Percentiles rank a stretch among this genome's conserved stretches.
phyloP scores from a whole-genome alignment of 1,140 invertebrate genomes.

The Brachionus calyciflorus region DNA sequence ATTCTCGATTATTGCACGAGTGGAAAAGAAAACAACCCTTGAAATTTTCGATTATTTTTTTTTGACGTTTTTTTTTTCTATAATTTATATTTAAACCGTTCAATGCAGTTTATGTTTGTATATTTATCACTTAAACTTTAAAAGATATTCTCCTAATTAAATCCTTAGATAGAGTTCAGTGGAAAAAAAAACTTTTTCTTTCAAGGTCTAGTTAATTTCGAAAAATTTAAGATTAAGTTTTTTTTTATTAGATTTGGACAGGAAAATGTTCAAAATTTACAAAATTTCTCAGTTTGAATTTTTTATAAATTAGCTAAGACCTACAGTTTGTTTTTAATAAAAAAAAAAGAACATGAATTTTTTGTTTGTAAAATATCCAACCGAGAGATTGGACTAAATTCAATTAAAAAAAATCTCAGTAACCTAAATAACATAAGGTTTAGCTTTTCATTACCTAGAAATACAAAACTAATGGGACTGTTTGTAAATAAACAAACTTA shows the following conservation, averaged over 20 bases:
- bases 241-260: too few species aligned
- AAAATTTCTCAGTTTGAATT: background rate
- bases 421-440: conserved; percentile 23
- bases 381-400: conserved; percentile 2
- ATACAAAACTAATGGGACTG: conserved; percentile 16
- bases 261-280: too few species aligned
- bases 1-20: too few species aligned
- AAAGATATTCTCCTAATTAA: conserved; percentile 7
- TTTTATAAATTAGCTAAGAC: background rate
- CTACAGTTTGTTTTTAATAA: too few species aligned
- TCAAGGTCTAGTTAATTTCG: conserved; percentile 24
- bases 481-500: conserved; percentile 37
- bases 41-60: too few species aligned
- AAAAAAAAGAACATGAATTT: too few species aligned
- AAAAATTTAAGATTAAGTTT: too few species aligned
- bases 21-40: too few species aligned
- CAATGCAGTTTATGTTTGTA: too few species aligned
- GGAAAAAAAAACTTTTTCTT: conserved; percentile 2
- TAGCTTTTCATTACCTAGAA: background rate
- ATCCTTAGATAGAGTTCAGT: conserved; percentile 1
- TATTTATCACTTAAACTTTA: background rate
- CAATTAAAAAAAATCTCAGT: conserved; percentile 26
- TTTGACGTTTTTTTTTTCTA: too few species aligned
- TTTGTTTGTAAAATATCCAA: too few species aligned
- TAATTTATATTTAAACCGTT: too few species aligned